Percentiles rank a stretch among this genome's conserved stretches.
Conservation (phyloP, 1,140 invertebrate genomes). For the Dendroctonus ponderosae region DNA sequence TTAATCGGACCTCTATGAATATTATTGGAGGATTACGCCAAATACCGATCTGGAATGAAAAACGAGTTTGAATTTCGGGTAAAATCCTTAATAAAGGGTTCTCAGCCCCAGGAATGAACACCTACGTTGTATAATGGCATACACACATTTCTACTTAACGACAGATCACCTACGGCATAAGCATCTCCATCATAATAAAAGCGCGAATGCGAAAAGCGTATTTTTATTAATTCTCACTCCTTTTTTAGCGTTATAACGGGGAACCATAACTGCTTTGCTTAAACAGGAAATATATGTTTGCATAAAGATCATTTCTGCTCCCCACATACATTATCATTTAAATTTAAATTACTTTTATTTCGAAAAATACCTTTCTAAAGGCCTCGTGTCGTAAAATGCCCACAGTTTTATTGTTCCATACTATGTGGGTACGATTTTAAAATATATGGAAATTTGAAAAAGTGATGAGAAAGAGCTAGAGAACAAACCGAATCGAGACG, state of each 20-base stretch:
- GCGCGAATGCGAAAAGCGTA: constrained; percentile 20
- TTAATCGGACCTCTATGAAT: no score
- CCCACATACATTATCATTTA: constrained; percentile 13
- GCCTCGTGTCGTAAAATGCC: no score
- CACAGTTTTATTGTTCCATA: no score
- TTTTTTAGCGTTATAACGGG: constrained; percentile 22
- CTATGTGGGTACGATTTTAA: no score
- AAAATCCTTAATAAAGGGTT: no score
- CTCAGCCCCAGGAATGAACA: no score
- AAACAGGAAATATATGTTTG: constrained; percentile 22
- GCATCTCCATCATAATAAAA: constrained; percentile 24
- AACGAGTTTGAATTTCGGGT: no score
- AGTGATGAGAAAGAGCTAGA: no score
- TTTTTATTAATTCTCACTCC: constrained; percentile 25
- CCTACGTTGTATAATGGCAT: constrained; percentile 5
- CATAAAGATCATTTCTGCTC: constrained; percentile 20
- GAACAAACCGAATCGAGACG: no score
- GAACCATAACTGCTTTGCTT: constrained; percentile 14
- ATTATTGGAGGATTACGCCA: no score
- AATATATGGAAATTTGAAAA: no score
- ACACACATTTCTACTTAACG: constrained; percentile 28
- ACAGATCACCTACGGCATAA: constrained; percentile 20
- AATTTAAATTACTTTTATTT: not conserved
- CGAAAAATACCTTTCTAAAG: not conserved
- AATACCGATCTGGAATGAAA: no score